A percentile compares a stretch with the other conserved stretches of the same genome.
phyloP scores from a whole-genome alignment of 2,888 invertebrate species.

The Idaea straminata region DNA sequence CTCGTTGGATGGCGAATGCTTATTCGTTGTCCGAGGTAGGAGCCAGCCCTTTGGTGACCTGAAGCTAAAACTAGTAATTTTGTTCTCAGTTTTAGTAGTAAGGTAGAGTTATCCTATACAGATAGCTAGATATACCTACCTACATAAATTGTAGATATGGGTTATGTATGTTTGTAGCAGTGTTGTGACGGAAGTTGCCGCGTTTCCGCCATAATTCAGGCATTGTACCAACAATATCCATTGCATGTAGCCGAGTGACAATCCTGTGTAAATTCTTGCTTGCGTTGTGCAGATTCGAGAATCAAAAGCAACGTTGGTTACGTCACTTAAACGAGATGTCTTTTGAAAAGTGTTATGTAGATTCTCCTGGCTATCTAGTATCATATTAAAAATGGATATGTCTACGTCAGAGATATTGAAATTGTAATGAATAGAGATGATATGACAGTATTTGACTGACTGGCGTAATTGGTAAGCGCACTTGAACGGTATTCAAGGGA shows the following conservation, averaged over 20 bases:
- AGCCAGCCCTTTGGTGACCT: too few relatives aligned
- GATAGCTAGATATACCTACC: background rate
- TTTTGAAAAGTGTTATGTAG: background rate
- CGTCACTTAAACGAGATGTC: background rate
- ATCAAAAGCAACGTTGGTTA: background rate
- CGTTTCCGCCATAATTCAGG: conserved; percentile 60
- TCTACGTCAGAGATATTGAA: too few relatives aligned
- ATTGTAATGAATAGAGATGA: too few relatives aligned
- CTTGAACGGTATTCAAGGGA: too few relatives aligned
- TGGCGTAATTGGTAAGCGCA: too few relatives aligned
- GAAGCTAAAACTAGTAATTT: too few relatives aligned
- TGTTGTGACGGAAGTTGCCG: conserved; percentile 51
- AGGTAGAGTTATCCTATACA: background rate
- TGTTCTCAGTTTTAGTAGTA: too few relatives aligned
- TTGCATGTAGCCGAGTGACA: conserved; percentile 22
- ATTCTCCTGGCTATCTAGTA: background rate
- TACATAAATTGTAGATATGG: background rate
- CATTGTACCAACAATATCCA: conserved; percentile 49
- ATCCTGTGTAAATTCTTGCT: conserved; percentile 3
- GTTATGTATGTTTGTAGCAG: conserved; percentile 31
- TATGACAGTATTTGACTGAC: too few relatives aligned
- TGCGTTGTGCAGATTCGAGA: conserved; percentile 1
- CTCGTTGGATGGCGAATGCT: too few relatives aligned
- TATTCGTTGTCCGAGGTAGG: too few relatives aligned
- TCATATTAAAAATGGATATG: too few relatives aligned